These are phyloP conservation scores for Phaonia tiefii DNA, from an alignment of 2,888 invertebrate species.

Conservation along the genomic window DNA sequence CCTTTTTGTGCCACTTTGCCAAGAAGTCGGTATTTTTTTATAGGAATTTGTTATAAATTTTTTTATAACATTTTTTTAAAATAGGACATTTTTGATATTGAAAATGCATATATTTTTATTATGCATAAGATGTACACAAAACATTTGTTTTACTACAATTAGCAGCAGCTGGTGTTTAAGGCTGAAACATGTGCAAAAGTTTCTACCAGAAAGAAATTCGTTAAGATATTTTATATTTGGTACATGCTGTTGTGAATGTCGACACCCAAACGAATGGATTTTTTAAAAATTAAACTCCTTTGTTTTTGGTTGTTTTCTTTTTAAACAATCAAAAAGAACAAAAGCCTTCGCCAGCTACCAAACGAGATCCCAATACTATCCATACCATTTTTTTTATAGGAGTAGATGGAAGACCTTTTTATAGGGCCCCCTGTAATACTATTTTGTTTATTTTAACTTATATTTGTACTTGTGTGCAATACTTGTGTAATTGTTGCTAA, in stretches of 20 bases:
- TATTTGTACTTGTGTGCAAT: conserved; percentile 43
- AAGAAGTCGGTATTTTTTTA: conserved; percentile 54
- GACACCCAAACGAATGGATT: too few species aligned
- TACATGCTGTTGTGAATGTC: too few species aligned
- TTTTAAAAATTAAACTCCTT: too few species aligned
- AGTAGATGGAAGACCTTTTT: not conserved
- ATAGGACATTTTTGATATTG: conserved; percentile 75
- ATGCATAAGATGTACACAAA: conserved; percentile 48
- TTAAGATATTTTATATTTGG: too few species aligned
- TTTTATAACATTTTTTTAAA: conserved; percentile 71
- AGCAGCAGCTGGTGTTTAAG: not conserved
- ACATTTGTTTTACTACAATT: conserved; percentile 60
- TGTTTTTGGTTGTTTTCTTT: too few species aligned
- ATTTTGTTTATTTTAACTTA: conserved; percentile 52
- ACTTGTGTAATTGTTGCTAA: conserved; percentile 38
- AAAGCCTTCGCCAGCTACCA: not conserved
- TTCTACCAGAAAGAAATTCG: too few species aligned
- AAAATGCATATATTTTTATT: conserved; percentile 69
- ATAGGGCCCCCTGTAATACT: not conserved
- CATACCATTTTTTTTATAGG: not conserved
- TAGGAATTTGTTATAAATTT: conserved; percentile 55
- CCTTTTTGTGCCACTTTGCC: conserved; percentile 57
- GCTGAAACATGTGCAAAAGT: not conserved
- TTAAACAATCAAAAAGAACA: too few species aligned
- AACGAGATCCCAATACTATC: not conserved